phyloP scores from a whole-genome alignment of 1,140 invertebrate species.

The Meloidogyne hapla region DNA sequence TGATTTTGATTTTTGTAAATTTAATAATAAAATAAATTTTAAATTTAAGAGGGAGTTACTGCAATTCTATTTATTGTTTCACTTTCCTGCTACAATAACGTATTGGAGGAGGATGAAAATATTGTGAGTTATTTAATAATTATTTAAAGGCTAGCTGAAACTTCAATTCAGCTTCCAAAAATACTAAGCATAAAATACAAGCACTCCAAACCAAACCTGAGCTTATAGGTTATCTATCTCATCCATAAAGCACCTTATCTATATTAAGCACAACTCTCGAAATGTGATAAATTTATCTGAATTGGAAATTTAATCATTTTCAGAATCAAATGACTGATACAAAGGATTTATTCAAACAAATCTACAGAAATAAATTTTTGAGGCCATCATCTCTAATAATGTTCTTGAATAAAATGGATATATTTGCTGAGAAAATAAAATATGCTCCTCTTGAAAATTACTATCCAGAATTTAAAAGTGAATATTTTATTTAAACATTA shows the following conservation, averaged over 20 bases:
- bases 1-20: neutral
- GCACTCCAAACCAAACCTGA: too few relatives aligned
- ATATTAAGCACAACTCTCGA: too few relatives aligned
- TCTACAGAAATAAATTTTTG: slow-evolving; percentile 34
- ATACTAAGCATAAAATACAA: too few relatives aligned
- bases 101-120: slow-evolving; percentile 33
- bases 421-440: slow-evolving; percentile 22
- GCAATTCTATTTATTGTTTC: slow-evolving; percentile 39
- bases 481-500: neutral
- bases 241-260: too few relatives aligned
- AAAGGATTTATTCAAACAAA: slow-evolving; percentile 32
- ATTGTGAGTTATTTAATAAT: slow-evolving; percentile 11
- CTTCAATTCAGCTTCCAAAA: too few relatives aligned
- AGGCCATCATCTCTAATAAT: slow-evolving; percentile 27
- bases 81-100: slow-evolving; percentile 33
- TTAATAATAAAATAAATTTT: neutral
- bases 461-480: neutral
- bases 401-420: slow-evolving; percentile 38
- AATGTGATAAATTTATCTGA: too few relatives aligned
- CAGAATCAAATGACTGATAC: slow-evolving; percentile 34
- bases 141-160: too few relatives aligned
- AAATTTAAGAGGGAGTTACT: slow-evolving; percentile 24
- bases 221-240: too few relatives aligned
- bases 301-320: neutral
- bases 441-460: slow-evolving; percentile 16